Evolutionary conservation across 1,140 invertebrate genomes (phyloP).

Genomic region (Dreissena polymorpha): DNA sequence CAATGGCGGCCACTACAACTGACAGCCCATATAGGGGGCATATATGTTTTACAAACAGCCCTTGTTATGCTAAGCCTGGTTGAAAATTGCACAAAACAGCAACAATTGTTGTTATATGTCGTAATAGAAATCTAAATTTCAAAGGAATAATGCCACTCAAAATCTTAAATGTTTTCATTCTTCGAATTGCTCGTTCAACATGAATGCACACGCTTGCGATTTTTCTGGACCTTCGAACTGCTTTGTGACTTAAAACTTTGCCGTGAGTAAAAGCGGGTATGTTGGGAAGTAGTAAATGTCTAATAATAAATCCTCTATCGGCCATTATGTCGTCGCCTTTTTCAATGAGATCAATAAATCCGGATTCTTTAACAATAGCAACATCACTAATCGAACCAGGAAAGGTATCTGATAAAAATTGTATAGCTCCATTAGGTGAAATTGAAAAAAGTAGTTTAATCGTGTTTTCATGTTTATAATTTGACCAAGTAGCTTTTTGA

Average conservation of each 20-base stretch:
- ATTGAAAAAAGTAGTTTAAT: slow-evolving; percentile 25
- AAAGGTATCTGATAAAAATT: slow-evolving; percentile 30
- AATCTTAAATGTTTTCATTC: slow-evolving; percentile 33
- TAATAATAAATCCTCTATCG: slow-evolving; percentile 22
- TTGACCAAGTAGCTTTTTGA: slow-evolving; percentile 39
- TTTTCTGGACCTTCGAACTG: background rate
- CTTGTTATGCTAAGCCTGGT: slow-evolving; percentile 20
- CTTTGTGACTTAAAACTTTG: background rate
- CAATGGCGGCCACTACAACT: no score
- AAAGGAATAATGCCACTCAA: slow-evolving; percentile 20
- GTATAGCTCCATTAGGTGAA: slow-evolving; percentile 16
- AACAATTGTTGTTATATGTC: slow-evolving; percentile 29
- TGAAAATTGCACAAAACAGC: slow-evolving; percentile 35
- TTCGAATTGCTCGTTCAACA: no score
- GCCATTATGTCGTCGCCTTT: slow-evolving; percentile 20
- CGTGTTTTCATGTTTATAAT: slow-evolving; percentile 36
- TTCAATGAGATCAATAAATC: slow-evolving; percentile 33
- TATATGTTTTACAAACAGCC: no score
- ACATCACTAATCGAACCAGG: slow-evolving; percentile 16
- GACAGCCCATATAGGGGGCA: no score
- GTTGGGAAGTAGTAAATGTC: background rate
- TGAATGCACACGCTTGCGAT: background rate
- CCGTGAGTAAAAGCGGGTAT: slow-evolving; percentile 39
- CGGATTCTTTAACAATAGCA: slow-evolving; percentile 16
- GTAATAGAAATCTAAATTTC: slow-evolving; percentile 24